Evolutionary conservation across 2,797 vertebrate species (phyloP), one percentile per base, ranked within the genome.

Genomic region (Neomorphus geoffroyi): DNA sequence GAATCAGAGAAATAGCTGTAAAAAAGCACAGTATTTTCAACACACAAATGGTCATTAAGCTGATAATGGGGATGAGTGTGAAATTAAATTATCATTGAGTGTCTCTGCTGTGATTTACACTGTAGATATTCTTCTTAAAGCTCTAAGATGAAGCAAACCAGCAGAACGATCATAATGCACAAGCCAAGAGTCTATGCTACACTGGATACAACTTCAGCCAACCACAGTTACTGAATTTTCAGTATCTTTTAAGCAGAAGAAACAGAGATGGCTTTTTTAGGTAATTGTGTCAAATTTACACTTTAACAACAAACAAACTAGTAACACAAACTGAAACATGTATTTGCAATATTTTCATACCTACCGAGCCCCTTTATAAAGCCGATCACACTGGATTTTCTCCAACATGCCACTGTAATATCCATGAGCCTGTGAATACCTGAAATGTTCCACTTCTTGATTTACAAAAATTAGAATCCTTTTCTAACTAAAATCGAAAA

Each of bases 321-420:
- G 1, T 37, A 75, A 45, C n/a, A 91, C 30, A 82, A 53, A 90
- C 4, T 6, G 28, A 86, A 89, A 95, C 46, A 86, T 6, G 48
- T 45, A 88, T 33, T 61, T 77, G 66, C 81, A 37, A 35, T 78
- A 77, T 72, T 89, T 92, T 90, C 77, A 56, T 88, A 98, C 99
- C 98, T 99, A 99, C 99, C 99, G 64, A 99, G 98, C 41, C 98
- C 98, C 97, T 99, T 99, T 97, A 99, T 99, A 98, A 99, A 98
- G 98, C 98, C 97, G 97, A 99, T 98, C 98, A 99, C 98, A 64
- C 98, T 99, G 98, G 98, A 98, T 96, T 98, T 99, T 96, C 98
- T 99, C 99, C 99, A 99, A 97, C 99, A 99, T 91, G 99, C 97
- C 74, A 98, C 97, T 91, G 98, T 98, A 94, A 98, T 97, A 97